Evolutionary conservation across 2,888 invertebrate genomes (phyloP).

Genomic region (Pristionchus mayeri): DNA sequence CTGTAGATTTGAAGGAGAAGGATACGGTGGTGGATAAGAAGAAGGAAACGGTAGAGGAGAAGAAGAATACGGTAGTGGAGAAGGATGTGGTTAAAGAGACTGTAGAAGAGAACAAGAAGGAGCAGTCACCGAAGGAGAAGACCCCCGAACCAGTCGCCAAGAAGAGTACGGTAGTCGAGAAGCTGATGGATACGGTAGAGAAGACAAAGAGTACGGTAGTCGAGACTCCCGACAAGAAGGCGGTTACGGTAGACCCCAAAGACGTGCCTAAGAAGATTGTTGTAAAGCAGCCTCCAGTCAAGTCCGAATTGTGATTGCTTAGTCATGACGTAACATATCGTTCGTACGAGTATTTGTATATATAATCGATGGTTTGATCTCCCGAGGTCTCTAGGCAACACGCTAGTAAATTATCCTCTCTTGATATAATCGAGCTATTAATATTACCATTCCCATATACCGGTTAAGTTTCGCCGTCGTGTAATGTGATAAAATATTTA

Average conservation of each 20-base stretch:
- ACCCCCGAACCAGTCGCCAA: background rate
- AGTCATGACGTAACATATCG: background rate
- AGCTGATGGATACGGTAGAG: background rate
- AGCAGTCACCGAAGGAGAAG: background rate
- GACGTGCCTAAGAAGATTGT: background rate
- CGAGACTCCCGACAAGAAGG: background rate
- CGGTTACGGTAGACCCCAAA: background rate
- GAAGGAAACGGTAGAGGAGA: background rate
- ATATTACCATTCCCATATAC: background rate
- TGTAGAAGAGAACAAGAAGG: too few relatives aligned
- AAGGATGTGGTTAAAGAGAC: conserved; percentile 10
- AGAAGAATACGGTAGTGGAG: background rate
- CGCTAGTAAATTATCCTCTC: too few relatives aligned
- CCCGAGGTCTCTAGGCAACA: too few relatives aligned
- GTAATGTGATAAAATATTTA: background rate
- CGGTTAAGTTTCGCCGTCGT: background rate
- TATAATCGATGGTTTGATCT: background rate
- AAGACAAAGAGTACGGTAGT: background rate
- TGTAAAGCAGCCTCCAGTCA: background rate
- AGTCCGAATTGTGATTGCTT: conserved; percentile 3
- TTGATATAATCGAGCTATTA: background rate
- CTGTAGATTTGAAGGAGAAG: too few relatives aligned
- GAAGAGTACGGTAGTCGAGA: conserved; percentile 4
- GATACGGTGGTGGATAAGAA: too few relatives aligned
- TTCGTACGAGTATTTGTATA: conserved; percentile 31